These are phyloP conservation scores for Drosophila sproati DNA, from an alignment of 1,140 invertebrate species.

Conservation along the genomic window DNA sequence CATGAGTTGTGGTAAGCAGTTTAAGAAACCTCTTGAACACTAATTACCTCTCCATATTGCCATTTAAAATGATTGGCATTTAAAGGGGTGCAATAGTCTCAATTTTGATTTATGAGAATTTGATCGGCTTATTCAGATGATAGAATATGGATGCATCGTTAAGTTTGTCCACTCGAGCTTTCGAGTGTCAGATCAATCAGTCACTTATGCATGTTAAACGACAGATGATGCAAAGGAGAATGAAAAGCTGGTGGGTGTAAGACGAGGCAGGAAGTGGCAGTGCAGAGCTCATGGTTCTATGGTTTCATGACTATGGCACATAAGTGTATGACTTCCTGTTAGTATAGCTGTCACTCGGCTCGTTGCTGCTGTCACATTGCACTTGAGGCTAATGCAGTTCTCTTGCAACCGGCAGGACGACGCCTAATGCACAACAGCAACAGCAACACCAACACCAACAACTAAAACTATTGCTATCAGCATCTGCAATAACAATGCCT, in stretches of 20 bases:
- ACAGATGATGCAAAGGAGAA: slow-evolving; percentile 38
- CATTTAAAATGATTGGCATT: background rate
- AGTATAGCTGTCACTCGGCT: slow-evolving; percentile 47
- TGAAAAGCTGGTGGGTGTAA: background rate
- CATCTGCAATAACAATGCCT: slow-evolving; percentile 11
- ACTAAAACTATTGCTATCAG: slow-evolving; percentile 9
- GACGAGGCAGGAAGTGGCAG: background rate
- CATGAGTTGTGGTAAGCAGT: too few species aligned
- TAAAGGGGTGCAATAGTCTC: background rate
- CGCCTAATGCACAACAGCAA: slow-evolving; percentile 18
- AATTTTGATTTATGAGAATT: slow-evolving; percentile 4
- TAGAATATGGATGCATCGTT: slow-evolving; percentile 47
- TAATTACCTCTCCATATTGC: background rate
- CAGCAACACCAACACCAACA: slow-evolving; percentile 18
- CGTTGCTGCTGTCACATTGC: slow-evolving; percentile 62
- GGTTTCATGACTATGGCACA: slow-evolving; percentile 1
- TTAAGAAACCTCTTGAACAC: background rate
- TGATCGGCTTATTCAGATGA: slow-evolving; percentile 11
- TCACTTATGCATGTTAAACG: slow-evolving; percentile 48
- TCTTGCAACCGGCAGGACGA: slow-evolving; percentile 23
- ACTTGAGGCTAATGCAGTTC: slow-evolving; percentile 68
- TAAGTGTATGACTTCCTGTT: slow-evolving; percentile 11
- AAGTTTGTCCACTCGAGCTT: slow-evolving; percentile 20
- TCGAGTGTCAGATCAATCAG: slow-evolving; percentile 67
- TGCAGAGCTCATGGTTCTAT: background rate